Evolutionary conservation across 2,113 vertebrate genomes (phyloP).

Genomic region (Pelodiscus sinensis): DNA sequence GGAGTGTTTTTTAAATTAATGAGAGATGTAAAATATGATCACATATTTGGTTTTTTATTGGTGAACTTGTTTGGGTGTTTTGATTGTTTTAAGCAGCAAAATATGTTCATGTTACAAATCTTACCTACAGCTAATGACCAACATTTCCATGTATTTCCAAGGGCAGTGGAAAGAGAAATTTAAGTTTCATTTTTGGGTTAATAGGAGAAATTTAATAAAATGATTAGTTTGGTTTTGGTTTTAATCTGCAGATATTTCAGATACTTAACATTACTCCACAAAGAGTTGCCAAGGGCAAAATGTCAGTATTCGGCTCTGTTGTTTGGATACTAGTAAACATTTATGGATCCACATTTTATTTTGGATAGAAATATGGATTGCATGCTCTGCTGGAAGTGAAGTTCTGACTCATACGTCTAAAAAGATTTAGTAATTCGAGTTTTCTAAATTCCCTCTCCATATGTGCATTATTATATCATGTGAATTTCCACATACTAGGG

Average conservation of each 20-base stretch:
- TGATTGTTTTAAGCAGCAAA: background rate
- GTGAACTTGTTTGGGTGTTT: background rate
- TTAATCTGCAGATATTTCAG: too few relatives aligned
- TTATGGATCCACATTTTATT: slow-evolving; percentile 34
- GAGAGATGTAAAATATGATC: background rate
- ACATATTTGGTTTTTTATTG: background rate
- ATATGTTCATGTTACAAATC: background rate
- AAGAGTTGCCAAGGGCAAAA: slow-evolving; percentile 29
- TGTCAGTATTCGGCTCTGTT: slow-evolving; percentile 30
- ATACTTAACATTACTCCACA: too few relatives aligned
- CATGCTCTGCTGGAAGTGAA: slow-evolving; percentile 41
- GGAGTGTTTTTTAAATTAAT: background rate
- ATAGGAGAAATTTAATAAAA: slow-evolving; percentile 4
- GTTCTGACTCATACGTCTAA: slow-evolving; percentile 40
- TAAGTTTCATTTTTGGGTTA: background rate
- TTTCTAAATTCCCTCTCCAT: slow-evolving; percentile 8
- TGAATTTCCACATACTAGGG: background rate
- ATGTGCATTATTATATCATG: background rate
- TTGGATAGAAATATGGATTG: slow-evolving; percentile 40
- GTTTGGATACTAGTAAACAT: slow-evolving; percentile 9
- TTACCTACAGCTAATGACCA: background rate
- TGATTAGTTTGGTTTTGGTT: background rate
- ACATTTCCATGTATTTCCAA: background rate
- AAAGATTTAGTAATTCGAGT: slow-evolving; percentile 31
- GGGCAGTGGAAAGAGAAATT: background rate